Evolutionary conservation across 2,113 vertebrate species (phyloP).

Genomic region (Dascyllus trimaculatus): DNA sequence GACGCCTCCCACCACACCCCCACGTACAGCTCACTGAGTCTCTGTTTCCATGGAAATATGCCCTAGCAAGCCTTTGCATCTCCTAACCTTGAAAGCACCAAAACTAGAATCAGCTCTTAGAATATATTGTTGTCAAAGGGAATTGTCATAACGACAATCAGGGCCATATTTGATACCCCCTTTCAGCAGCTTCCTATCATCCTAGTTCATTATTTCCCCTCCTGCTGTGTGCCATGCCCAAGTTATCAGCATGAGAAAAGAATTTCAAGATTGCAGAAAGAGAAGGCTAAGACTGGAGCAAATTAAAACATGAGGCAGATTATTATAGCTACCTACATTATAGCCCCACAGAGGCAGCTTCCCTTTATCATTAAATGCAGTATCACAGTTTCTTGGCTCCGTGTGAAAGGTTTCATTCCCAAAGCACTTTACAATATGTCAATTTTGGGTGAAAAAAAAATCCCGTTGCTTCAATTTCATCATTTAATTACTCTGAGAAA

Average conservation of each 20-base stretch:
- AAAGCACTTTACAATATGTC: constrained; percentile 15
- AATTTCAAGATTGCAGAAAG: constrained; percentile 43
- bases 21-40: constrained; percentile 37
- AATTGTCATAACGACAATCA: constrained; percentile 63
- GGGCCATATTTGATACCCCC: constrained; percentile 42
- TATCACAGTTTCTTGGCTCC: constrained; percentile 6
- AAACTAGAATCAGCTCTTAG: constrained; percentile 48
- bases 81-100: constrained; percentile 73
- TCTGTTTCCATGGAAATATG: constrained; percentile 83
- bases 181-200: constrained; percentile 49
- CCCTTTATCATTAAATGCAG: constrained; percentile 28
- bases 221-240: constrained; percentile 60
- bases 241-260: constrained; percentile 43
- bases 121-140: constrained; percentile 65
- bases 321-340: constrained; percentile 41
- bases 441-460: constrained; percentile 13
- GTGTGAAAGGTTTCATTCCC: constrained; percentile 18
- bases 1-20: constrained; percentile 57
- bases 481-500: not conserved
- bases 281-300: constrained; percentile 30
- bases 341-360: constrained; percentile 33
- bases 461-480: constrained; percentile 7
- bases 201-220: constrained; percentile 62
- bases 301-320: constrained; percentile 43
- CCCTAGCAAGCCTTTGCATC: constrained; percentile 59